Evolutionary conservation across 2,113 vertebrate species (phyloP).

Genomic region (Scomber scombrus): DNA sequence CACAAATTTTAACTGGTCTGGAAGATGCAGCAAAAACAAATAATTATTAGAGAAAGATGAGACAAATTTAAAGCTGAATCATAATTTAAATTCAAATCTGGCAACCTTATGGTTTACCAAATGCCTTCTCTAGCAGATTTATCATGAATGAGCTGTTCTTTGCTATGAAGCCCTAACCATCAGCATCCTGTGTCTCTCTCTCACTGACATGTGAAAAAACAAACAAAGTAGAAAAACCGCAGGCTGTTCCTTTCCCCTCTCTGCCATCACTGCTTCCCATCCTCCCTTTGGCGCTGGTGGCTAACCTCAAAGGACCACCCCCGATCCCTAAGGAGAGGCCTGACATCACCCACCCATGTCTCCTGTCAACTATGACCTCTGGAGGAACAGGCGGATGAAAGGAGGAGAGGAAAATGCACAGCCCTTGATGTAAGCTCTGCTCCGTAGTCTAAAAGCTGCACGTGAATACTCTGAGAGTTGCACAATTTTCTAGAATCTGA

Average conservation of each 20-base stretch:
- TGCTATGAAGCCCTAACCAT: constrained; percentile 18
- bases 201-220: constrained; percentile 58
- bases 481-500: constrained; percentile 66
- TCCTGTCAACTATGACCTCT: constrained; percentile 78
- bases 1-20: not conserved
- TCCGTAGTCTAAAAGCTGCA: constrained; percentile 37
- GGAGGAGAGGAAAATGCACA: constrained; percentile 43
- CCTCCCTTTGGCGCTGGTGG: constrained; percentile 33
- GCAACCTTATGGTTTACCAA: not conserved
- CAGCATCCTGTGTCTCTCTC: constrained; percentile 67
- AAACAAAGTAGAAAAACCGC: constrained; percentile 62
- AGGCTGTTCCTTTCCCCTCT: constrained; percentile 58
- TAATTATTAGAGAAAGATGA: not conserved
- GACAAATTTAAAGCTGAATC: constrained; percentile 1
- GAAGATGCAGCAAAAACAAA: not conserved
- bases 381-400: constrained; percentile 21
- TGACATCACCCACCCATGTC: constrained; percentile 74
- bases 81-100: not conserved
- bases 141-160: constrained; percentile 20
- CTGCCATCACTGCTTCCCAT: constrained; percentile 54
- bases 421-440: constrained; percentile 35
- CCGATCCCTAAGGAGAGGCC: constrained; percentile 32
- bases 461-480: constrained; percentile 41
- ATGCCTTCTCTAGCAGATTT: not conserved
- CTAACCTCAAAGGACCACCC: constrained; percentile 46